Evolutionary conservation across 2,113 vertebrate species (phyloP).

Genomic region (Rhynchomys soricoides): DNA sequence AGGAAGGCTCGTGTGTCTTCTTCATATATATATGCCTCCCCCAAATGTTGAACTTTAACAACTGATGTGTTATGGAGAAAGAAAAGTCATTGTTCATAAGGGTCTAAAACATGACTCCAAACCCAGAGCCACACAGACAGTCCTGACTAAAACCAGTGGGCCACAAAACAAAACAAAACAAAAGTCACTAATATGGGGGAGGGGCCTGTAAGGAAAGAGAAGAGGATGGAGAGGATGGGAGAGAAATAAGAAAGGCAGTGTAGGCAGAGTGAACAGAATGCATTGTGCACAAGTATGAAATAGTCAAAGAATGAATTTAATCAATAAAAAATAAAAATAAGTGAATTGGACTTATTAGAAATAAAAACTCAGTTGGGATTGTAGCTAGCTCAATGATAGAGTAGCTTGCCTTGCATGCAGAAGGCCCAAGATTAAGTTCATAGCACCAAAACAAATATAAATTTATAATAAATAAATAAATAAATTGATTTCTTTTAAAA

Average conservation of each 20-base stretch:
- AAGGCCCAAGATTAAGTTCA: neutral
- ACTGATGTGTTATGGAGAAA: neutral
- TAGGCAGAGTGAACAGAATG: neutral
- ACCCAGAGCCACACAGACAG: neutral
- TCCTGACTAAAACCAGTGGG: neutral
- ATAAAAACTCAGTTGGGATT: neutral
- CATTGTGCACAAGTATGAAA: neutral
- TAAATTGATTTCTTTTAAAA: neutral
- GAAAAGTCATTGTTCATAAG: neutral
- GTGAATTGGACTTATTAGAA: neutral
- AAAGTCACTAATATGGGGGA: too few species aligned
- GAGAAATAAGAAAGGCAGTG: neutral
- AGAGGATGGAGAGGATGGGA: neutral
- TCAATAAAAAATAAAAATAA: neutral
- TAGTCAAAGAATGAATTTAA: neutral
- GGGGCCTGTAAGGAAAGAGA: neutral
- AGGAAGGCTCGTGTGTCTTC: neutral
- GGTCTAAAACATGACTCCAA: neutral
- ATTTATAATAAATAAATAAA: neutral
- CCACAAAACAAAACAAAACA: neutral
- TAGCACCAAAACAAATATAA: neutral
- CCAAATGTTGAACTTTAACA: neutral
- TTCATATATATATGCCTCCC: too few species aligned
- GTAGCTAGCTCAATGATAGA: neutral
- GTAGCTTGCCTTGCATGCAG: neutral